Conservation (phyloP, 2,113 vertebrate genomes). For the Phocoena phocoena region DNA sequence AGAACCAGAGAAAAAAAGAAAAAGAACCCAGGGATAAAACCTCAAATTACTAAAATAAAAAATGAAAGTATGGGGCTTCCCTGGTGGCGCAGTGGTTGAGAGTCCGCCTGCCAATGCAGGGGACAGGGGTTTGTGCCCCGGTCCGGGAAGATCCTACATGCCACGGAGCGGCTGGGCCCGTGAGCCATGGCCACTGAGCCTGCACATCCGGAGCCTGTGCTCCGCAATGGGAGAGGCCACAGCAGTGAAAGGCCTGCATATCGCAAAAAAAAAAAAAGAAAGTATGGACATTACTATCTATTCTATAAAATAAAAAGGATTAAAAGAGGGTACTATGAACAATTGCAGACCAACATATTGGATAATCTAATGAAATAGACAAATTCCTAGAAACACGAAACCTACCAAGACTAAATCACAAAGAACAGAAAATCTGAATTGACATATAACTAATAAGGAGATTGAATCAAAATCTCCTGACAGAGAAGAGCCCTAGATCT, state of each 20-base stretch:
- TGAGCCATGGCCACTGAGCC: too few species aligned
- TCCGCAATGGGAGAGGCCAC: too few species aligned
- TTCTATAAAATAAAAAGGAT: neutral
- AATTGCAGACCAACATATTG: neutral
- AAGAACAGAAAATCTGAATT: neutral
- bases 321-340: neutral
- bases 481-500: too few species aligned
- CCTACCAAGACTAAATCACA: neutral
- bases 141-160: too few species aligned
- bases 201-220: too few species aligned
- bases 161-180: too few species aligned
- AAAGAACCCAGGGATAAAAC: neutral
- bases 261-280: neutral
- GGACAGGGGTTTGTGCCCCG: too few species aligned
- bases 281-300: neutral
- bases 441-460: too few species aligned
- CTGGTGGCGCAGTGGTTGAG: too few species aligned
- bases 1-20: too few species aligned
- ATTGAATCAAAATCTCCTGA: too few species aligned
- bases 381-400: neutral
- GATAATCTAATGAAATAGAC: neutral
- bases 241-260: fast-evolving
- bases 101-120: too few species aligned
- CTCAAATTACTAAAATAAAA: neutral
- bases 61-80: neutral